A percentile compares a stretch with the other conserved stretches of the same genome.
These are phyloP conservation scores for Sturmia bella DNA, from an alignment of 2,888 invertebrate genomes.

Conservation along the genomic window DNA sequence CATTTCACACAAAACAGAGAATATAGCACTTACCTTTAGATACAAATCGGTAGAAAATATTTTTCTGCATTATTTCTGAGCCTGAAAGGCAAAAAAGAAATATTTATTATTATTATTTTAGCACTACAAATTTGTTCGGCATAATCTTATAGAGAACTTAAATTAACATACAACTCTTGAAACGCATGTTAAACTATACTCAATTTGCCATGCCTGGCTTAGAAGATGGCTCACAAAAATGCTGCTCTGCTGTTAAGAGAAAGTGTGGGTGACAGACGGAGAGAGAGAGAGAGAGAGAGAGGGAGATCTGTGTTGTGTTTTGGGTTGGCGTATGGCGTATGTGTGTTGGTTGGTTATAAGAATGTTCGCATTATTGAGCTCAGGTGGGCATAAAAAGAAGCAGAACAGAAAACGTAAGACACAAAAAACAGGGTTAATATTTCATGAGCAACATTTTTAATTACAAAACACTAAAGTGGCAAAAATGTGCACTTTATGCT, in stretches of 20 bases:
- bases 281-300: neutral
- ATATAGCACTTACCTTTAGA: no score
- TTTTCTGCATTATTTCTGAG: no score
- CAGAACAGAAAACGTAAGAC: neutral
- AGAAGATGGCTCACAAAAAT: constrained; percentile 52
- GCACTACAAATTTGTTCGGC: no score
- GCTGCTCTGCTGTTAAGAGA: constrained; percentile 13
- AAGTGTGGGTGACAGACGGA: constrained; percentile 2
- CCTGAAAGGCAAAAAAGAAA: no score
- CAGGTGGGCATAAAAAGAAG: constrained; percentile 56
- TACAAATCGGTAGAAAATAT: no score
- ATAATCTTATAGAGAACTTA: no score
- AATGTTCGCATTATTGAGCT: constrained; percentile 59
- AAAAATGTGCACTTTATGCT: constrained; percentile 74
- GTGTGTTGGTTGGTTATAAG: constrained; percentile 24
- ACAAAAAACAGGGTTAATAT: constrained; percentile 73
- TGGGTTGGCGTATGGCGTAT: neutral
- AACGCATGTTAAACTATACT: no score
- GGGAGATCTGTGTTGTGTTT: constrained; percentile 6
- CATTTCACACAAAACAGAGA: no score
- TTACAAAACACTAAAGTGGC: constrained; percentile 81
- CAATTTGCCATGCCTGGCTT: neutral
- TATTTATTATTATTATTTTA: no score
- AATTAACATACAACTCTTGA: no score
- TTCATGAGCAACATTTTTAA: constrained; percentile 80